Conservation (phyloP, 92 coral and sea anemone genomes). For the Parazoanthus swiftii region DNA sequence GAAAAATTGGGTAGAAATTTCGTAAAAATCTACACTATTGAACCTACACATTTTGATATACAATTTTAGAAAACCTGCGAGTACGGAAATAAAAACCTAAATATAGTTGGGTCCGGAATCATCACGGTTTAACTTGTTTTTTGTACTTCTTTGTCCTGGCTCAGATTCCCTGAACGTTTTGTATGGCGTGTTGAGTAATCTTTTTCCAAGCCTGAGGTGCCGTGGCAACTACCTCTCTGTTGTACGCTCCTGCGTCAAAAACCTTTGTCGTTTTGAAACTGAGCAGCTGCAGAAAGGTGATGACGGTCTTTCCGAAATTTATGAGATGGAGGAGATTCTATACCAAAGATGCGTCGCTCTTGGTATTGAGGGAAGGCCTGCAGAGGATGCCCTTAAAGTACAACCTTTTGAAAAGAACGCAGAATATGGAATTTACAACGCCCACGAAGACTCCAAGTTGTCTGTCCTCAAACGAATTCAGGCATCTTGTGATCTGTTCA, state of each 20-base stretch:
- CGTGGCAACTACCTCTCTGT: conserved; percentile 10
- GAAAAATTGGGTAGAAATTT: too few relatives aligned
- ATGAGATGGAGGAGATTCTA: neutral
- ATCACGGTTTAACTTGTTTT: neutral
- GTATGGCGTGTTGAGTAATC: neutral
- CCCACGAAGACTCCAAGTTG: neutral
- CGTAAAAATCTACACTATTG: too few relatives aligned
- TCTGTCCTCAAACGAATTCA: conserved; percentile 14
- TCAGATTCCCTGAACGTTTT: neutral
- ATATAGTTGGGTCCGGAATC: too few relatives aligned
- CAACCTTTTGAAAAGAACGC: neutral
- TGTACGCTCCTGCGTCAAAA: neutral
- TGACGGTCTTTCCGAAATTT: conserved; percentile 10
- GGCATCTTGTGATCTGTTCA: conserved; percentile 11
- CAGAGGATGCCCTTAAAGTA: neutral
- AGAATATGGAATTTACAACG: neutral
- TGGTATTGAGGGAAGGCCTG: neutral
- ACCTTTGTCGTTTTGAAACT: neutral
- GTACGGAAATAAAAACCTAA: too few relatives aligned
- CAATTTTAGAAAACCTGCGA: too few relatives aligned
- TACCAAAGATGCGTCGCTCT: neutral
- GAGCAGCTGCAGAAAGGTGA: neutral
- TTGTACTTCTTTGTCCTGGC: neutral
- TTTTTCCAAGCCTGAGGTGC: neutral
- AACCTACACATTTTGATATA: too few relatives aligned